Base-by-base conservation (phyloP, 2,888 invertebrate species). In the Lycaena phlaeas region DNA sequence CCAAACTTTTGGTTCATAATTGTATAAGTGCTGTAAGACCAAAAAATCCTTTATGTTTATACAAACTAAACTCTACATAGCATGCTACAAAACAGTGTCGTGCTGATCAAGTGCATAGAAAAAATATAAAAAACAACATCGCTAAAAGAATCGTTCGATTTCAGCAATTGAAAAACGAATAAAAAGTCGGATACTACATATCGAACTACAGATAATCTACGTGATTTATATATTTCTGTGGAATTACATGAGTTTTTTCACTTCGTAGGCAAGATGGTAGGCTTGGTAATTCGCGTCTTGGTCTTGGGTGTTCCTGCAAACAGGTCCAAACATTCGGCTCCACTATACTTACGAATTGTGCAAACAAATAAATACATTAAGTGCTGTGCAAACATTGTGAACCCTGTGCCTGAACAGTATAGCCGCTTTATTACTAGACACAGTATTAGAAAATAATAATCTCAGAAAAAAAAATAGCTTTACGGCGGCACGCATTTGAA, bases 211-310 rank as follows among this genome's bases (percentile, higher is more conserved):
- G 43, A 46, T 31, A 40, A 66, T 71, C 76, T 81, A 81, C 71
- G 74, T 72, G 74, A 75, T 67, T 49, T 50, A 51, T 66, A 65
- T 64, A 66, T 75, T 56, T 64, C 65, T 68, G 56, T 65, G 62
- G 59, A 73, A 94, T 92, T 96, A 97, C 97, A 97, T 97, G 92
- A 97, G 95, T 90, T 97, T 97, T 94, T 97, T 97, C 90, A 97
- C 97, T 95, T 97, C 97, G 91, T 97, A 97, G 90, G 97, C 96
- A 88, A 97, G 95, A 90, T 97, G 96, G 90, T 96, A 96, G 90
- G 96, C 96, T 89, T 95, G 94, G 90, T 95, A 96, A 89, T 93
- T 92, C 86, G 92, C 92, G 89, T 95, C 94, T 89, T 95, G 93
- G 75, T 90, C 91, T 75, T 86, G 87, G 81, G 89, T 88, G 86